Evolutionary conservation across 2,888 invertebrate species (phyloP).

Genomic region (Cotesia congregata): DNA sequence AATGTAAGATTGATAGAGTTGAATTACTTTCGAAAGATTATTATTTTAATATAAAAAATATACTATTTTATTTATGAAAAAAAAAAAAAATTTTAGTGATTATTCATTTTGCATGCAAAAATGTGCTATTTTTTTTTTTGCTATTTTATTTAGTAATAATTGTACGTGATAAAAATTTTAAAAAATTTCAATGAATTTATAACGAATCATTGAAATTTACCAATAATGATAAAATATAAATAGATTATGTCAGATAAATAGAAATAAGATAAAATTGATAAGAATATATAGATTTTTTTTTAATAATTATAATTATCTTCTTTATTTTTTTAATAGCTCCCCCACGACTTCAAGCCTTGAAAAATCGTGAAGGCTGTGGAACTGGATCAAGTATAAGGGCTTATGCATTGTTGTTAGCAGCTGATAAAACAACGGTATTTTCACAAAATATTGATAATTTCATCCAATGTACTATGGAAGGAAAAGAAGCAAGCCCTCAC

Average conservation of each 20-base stretch:
- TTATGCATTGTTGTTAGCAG: constrained; percentile 85
- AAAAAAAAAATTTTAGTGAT: too few relatives aligned
- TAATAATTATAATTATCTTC: constrained; percentile 37
- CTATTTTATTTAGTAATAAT: not conserved
- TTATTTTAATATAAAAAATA: too few relatives aligned
- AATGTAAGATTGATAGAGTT: constrained; percentile 51
- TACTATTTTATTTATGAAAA: too few relatives aligned
- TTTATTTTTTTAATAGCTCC: constrained; percentile 76
- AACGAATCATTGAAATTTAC: not conserved
- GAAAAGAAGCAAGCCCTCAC: constrained; percentile 89
- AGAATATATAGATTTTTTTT: constrained; percentile 9
- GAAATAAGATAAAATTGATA: constrained; percentile 29
- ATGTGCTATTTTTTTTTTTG: not conserved
- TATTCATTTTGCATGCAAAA: too few relatives aligned
- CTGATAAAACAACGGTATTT: constrained; percentile 89
- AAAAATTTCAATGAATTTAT: not conserved
- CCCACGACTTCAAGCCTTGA: constrained; percentile 80
- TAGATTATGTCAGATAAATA: not conserved
- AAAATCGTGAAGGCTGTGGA: constrained; percentile 74
- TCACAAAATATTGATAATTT: constrained; percentile 94
- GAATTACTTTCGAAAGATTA: too few relatives aligned
- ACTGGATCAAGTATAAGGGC: constrained; percentile 81
- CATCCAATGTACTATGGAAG: constrained; percentile 92
- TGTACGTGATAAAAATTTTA: not conserved
- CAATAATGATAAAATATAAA: not conserved